These are phyloP conservation scores for Chaenogobius annularis DNA, from an alignment of 2,113 vertebrate genomes.

Conservation along the genomic window DNA sequence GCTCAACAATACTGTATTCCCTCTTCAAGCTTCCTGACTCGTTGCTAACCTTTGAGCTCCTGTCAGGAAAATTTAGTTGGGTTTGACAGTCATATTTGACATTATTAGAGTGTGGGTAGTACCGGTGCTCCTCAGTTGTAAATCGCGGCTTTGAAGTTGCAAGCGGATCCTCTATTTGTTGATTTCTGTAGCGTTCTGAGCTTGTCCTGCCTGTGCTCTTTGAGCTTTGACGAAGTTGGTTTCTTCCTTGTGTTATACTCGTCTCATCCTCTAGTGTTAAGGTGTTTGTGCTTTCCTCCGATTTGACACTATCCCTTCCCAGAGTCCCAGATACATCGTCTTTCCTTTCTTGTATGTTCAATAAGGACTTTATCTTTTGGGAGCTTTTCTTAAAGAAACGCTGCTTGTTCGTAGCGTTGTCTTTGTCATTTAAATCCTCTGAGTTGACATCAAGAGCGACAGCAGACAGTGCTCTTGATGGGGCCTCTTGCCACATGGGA, in stretches of 20 bases:
- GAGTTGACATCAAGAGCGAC: conserved; percentile 72
- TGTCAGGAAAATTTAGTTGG: conserved; percentile 19
- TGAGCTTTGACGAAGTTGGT: conserved; percentile 47
- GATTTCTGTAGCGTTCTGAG: conserved; percentile 35
- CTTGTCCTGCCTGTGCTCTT: conserved; percentile 63
- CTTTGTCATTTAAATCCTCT: conserved; percentile 70
- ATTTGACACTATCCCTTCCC: conserved; percentile 77
- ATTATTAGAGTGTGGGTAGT: conserved; percentile 13
- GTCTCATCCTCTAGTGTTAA: conserved; percentile 80
- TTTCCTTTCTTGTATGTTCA: conserved; percentile 87
- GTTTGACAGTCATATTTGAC: conserved; percentile 8
- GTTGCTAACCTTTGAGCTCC: conserved; percentile 41
- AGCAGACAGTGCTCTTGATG: conserved; percentile 81
- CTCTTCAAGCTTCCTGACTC: conserved; percentile 59
- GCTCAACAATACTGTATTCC: conserved; percentile 66
- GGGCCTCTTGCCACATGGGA: conserved; percentile 57
- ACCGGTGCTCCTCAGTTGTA: conserved; percentile 82
- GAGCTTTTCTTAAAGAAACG: conserved; percentile 85
- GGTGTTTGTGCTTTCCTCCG: conserved; percentile 84
- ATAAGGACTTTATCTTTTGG: conserved; percentile 86
- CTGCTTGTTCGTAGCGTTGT: conserved; percentile 76
- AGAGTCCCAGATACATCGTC: conserved; percentile 78
- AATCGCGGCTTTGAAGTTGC: conserved; percentile 84
- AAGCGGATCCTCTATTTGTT: conserved; percentile 62
- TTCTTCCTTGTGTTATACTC: conserved; percentile 54